Percentiles rank a stretch among this genome's conserved stretches.
phyloP scores from a whole-genome alignment of 1,140 invertebrate genomes.

The Proctacanthus coquilletti region DNA sequence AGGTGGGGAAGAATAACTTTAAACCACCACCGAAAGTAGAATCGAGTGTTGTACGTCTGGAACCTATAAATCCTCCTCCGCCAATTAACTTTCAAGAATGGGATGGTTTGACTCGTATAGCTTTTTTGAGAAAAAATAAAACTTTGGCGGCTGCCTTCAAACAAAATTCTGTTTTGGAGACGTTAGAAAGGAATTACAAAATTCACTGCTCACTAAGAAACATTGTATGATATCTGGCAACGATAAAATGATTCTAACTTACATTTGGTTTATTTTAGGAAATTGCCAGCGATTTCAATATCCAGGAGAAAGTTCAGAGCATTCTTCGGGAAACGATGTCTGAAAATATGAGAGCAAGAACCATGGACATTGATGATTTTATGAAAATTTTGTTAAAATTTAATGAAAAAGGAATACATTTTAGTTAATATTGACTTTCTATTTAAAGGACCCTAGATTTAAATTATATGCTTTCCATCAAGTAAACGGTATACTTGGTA shows the following conservation, averaged over 20 bases:
- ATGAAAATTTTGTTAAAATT: constrained; percentile 72
- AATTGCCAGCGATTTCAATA: constrained; percentile 65
- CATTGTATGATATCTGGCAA: constrained; percentile 41
- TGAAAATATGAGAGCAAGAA: constrained; percentile 69
- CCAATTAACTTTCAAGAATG: constrained; percentile 94
- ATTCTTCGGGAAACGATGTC: constrained; percentile 51
- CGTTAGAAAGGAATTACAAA: constrained; percentile 86
- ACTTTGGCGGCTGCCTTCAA: constrained; percentile 75
- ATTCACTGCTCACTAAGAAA: constrained; percentile 76
- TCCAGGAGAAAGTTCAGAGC: constrained; percentile 67
- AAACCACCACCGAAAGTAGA: constrained; percentile 97
- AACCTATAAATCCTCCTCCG: constrained; percentile 91
- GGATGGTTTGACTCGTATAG: constrained; percentile 92
- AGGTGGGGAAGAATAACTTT: constrained; percentile 89
- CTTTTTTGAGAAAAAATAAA: constrained; percentile 92
- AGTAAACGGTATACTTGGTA: no score
- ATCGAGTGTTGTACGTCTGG: constrained; percentile 94
- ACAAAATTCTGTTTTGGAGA: constrained; percentile 63
- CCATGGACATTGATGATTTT: constrained; percentile 96
- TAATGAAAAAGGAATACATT: constrained; percentile 82
- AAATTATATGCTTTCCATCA: no score
- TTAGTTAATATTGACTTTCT: constrained; percentile 49
- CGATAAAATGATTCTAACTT: constrained; percentile 16
- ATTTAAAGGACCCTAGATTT: no score
- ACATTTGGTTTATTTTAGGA: constrained; percentile 39